Conservation (phyloP, 1,140 invertebrate species). For the Pseudomyrmex dendroicus region DNA sequence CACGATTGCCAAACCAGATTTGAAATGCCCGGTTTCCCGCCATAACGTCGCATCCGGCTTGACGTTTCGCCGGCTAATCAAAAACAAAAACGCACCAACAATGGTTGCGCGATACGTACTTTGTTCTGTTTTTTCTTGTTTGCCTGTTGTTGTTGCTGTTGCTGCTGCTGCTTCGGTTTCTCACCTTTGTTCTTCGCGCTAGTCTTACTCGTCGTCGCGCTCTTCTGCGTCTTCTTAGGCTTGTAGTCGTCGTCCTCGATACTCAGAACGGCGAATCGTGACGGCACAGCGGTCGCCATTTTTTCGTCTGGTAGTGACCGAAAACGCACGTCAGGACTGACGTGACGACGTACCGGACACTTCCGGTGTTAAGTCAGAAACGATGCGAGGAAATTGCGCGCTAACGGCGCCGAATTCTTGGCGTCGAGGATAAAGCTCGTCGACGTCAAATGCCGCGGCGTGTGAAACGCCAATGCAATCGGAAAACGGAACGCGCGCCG, state of each 20-base stretch:
- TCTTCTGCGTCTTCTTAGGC: constrained; percentile 79
- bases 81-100: constrained; percentile 67
- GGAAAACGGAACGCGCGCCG: background rate
- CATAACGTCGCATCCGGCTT: constrained; percentile 27
- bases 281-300: constrained; percentile 85
- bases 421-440: background rate
- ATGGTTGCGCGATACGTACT: constrained; percentile 67
- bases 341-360: constrained; percentile 55
- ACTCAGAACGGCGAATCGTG: constrained; percentile 85
- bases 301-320: constrained; percentile 49
- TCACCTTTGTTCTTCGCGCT: constrained; percentile 76
- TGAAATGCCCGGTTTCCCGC: constrained; percentile 69
- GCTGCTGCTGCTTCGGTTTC: constrained; percentile 76
- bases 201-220: constrained; percentile 70
- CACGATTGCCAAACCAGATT: background rate
- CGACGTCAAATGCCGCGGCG: background rate
- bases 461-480: background rate
- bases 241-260: constrained; percentile 85
- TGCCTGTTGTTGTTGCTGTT: constrained; percentile 78
- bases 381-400: background rate
- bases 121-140: constrained; percentile 81
- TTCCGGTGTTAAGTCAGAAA: constrained; percentile 65
- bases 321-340: constrained; percentile 37
- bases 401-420: background rate
- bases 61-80: constrained; percentile 60